Evolutionary conservation across 2,888 invertebrate genomes (phyloP).

Genomic region (Eupithecia pulchellata): DNA sequence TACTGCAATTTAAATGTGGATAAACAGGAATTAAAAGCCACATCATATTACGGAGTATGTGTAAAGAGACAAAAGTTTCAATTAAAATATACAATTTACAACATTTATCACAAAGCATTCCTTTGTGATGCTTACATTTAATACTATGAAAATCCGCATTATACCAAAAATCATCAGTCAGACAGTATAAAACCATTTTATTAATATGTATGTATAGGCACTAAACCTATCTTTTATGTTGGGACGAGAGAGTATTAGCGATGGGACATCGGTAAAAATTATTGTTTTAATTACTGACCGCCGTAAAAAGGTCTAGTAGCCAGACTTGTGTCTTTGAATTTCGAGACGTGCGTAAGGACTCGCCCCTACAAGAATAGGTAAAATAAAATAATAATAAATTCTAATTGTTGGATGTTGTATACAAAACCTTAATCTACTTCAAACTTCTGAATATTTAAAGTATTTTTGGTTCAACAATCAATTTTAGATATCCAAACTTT

Average conservation of each 20-base stretch:
- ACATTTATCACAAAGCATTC: not conserved
- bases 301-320: constrained; percentile 23
- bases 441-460: no score
- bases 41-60: no score
- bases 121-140: no score
- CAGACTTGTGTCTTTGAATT: not conserved
- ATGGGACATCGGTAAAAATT: constrained; percentile 54
- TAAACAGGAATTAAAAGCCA: no score
- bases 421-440: no score
- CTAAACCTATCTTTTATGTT: constrained; percentile 45
- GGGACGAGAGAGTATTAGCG: constrained; percentile 48
- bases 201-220: not conserved
- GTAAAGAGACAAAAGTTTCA: no score
- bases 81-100: no score
- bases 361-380: not conserved
- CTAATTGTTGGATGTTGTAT: no score
- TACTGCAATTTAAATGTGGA: no score
- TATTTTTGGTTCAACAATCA: no score
- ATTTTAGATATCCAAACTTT: no score
- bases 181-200: not conserved
- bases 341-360: not conserved
- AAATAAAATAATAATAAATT: no score
- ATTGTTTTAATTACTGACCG: constrained; percentile 53
- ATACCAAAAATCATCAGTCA: not conserved
- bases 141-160: not conserved